phyloP scores from a whole-genome alignment of 2,888 invertebrate genomes.

The Phengaris arion region DNA sequence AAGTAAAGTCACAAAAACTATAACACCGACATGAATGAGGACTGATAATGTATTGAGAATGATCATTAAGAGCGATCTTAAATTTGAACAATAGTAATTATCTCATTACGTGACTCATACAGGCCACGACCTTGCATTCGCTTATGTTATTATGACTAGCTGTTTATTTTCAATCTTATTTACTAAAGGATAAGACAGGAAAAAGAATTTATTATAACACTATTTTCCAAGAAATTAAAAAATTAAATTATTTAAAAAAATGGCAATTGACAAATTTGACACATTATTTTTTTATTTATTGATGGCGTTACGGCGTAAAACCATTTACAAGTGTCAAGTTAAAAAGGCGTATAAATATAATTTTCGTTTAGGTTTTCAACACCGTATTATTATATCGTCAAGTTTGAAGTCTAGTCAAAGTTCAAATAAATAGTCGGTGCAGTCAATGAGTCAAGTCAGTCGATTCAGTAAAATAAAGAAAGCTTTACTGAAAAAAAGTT shows the following conservation, averaged over 20 bases:
- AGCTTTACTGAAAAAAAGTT: too few species aligned
- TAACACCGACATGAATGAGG: conserved; percentile 61
- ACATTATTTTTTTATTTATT: too few species aligned
- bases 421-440: too few species aligned
- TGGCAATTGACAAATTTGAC: not conserved
- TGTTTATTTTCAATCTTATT: conserved; percentile 6
- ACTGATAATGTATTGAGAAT: conserved; percentile 67
- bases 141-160: too few species aligned
- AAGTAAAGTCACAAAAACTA: conserved; percentile 67
- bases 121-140: conserved; percentile 16
- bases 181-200: not conserved
- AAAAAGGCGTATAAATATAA: too few species aligned
- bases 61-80: conserved; percentile 56
- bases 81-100: conserved; percentile 19
- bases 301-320: too few species aligned
- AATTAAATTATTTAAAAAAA: conserved; percentile 2
- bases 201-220: not conserved
- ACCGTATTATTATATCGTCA: too few species aligned
- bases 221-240: not conserved
- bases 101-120: conserved; percentile 14
- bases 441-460: too few species aligned
- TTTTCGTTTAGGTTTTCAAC: too few species aligned
- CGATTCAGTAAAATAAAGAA: too few species aligned
- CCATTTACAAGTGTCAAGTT: too few species aligned
- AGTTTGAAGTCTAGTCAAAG: too few species aligned